Conservation (phyloP, 2,113 vertebrate genomes). For the Engraulis encrasicolus region DNA sequence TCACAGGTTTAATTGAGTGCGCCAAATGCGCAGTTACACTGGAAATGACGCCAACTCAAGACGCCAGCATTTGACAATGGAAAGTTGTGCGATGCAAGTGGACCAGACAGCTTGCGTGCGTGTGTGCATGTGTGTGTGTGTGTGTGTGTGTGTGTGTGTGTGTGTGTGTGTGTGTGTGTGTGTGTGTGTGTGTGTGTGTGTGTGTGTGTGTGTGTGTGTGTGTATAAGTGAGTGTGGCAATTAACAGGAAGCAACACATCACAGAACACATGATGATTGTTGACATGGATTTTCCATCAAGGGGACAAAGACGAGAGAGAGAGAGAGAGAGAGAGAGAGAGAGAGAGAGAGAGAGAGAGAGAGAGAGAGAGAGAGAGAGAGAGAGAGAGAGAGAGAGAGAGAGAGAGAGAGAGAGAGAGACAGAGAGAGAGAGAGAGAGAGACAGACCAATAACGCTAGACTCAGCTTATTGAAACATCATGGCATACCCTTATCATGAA, state of each 20-base stretch:
- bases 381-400: too few relatives aligned
- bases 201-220: neutral
- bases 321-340: too few relatives aligned
- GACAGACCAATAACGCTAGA: too few relatives aligned
- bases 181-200: neutral
- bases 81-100: neutral
- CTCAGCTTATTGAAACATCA: neutral
- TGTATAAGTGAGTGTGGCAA: neutral
- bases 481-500: neutral
- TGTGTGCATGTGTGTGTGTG: too few relatives aligned
- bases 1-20: neutral
- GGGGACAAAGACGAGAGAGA: neutral
- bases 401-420: too few relatives aligned
- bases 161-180: neutral
- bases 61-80: neutral
- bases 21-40: neutral
- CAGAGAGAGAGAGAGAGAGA: too few relatives aligned
- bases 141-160: neutral
- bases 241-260: neutral
- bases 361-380: too few relatives aligned
- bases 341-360: too few relatives aligned
- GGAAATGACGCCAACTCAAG: too few relatives aligned
- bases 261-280: neutral
- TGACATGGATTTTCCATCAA: neutral
- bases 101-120: too few relatives aligned